These are phyloP conservation scores for Drosophila repleta DNA, from an alignment of 1,140 invertebrate genomes.

Conservation along the genomic window DNA sequence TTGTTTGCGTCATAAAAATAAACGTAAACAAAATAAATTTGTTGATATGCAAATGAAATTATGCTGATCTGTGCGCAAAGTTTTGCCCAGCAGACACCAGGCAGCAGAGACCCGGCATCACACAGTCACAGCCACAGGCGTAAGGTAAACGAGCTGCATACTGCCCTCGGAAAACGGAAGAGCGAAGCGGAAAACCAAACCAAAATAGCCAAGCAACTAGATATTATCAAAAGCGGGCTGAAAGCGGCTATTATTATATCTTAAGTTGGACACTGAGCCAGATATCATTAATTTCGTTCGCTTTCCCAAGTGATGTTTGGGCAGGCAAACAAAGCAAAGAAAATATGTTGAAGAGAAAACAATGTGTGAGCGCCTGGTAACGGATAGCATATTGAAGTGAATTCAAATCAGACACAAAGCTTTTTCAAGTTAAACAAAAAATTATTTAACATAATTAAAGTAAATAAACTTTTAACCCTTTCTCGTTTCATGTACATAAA, in stretches of 20 bases:
- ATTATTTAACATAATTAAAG: too few species aligned
- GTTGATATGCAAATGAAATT: slow-evolving; percentile 62
- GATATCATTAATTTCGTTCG: neutral
- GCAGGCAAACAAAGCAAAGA: too few species aligned
- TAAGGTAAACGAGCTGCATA: slow-evolving; percentile 27
- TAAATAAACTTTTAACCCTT: too few species aligned
- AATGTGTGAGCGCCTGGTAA: too few species aligned
- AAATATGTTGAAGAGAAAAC: too few species aligned
- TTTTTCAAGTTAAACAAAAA: too few species aligned
- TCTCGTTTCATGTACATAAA: too few species aligned
- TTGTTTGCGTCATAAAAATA: slow-evolving; percentile 55
- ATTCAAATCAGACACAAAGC: too few species aligned
- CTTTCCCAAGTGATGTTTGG: neutral
- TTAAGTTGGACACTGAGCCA: neutral
- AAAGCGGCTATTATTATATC: slow-evolving; percentile 4
- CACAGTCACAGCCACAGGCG: neutral
- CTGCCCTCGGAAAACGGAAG: neutral
- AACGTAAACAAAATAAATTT: slow-evolving; percentile 60
- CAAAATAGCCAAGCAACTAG: slow-evolving; percentile 5
- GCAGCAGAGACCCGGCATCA: neutral
- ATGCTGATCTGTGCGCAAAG: slow-evolving; percentile 51
- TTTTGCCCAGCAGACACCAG: slow-evolving; percentile 11
- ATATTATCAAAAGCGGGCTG: neutral
- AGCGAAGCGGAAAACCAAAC: slow-evolving; percentile 4
- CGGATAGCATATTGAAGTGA: too few species aligned